These are phyloP conservation scores for Meganola albula DNA, from an alignment of 2,888 invertebrate species.

Conservation along the genomic window DNA sequence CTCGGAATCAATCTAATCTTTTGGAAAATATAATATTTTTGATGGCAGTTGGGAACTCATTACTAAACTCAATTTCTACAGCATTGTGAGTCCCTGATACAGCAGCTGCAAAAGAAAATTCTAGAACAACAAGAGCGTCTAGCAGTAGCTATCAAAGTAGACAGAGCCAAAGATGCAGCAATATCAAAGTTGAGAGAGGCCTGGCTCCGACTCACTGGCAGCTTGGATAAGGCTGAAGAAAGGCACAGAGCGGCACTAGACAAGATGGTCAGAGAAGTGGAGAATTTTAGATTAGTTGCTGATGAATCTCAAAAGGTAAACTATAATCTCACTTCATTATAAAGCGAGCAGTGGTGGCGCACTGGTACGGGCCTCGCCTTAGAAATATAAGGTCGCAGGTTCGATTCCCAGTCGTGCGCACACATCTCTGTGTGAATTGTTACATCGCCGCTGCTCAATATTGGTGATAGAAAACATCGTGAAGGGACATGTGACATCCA, in stretches of 20 bases:
- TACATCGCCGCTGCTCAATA: no score
- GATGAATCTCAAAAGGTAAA: slow-evolving; percentile 69
- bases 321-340: no score
- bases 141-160: slow-evolving; percentile 87
- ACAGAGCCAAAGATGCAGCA: slow-evolving; percentile 84
- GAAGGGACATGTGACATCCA: no score
- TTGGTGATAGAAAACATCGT: no score
- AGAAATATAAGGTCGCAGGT: no score
- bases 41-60: no score
- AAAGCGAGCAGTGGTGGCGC: no score
- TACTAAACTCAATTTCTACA: slow-evolving; percentile 58
- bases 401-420: no score
- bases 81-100: slow-evolving; percentile 88
- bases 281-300: slow-evolving; percentile 57
- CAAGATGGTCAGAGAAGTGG: slow-evolving; percentile 74
- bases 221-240: slow-evolving; percentile 64
- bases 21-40: no score
- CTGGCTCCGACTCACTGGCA: slow-evolving; percentile 73
- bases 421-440: no score
- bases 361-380: no score
- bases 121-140: slow-evolving; percentile 88
- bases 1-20: no score
- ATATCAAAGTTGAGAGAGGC: slow-evolving; percentile 81
- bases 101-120: slow-evolving; percentile 83
- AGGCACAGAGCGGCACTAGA: slow-evolving; percentile 65